Evolutionary conservation across 2,888 invertebrate genomes (phyloP).

Genomic region (Ectemnius lituratus): DNA sequence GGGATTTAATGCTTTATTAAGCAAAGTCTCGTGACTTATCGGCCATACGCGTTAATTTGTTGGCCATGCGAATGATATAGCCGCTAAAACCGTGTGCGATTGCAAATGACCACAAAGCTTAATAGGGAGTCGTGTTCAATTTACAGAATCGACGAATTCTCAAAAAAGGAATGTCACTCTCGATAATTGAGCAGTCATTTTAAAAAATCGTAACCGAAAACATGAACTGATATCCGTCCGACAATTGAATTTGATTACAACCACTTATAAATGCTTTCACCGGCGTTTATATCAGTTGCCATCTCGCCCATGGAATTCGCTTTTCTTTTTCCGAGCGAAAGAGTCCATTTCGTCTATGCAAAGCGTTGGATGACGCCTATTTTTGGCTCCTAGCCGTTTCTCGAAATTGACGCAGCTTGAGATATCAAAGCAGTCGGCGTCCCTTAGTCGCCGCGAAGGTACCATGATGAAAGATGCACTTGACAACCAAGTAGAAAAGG

Average conservation of each 20-base stretch:
- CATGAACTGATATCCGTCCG: not conserved
- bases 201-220: not conserved
- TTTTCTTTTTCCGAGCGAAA: no score
- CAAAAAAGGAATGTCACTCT: no score
- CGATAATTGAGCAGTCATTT: no score
- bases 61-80: slow-evolving; percentile 14
- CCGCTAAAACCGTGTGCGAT: no score
- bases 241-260: not conserved
- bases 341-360: no score
- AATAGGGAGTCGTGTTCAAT: no score
- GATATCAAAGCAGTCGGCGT: slow-evolving; percentile 5
- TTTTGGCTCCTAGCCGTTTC: no score
- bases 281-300: not conserved
- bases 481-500: slow-evolving; percentile 27
- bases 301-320: no score
- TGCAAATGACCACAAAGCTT: no score
- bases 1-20: slow-evolving; percentile 18
- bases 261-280: not conserved
- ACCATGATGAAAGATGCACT: slow-evolving; percentile 6
- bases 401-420: no score
- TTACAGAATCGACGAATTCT: no score
- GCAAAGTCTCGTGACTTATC: slow-evolving; percentile 4
- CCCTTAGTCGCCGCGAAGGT: slow-evolving; percentile 7
- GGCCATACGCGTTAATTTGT: slow-evolving; percentile 17
- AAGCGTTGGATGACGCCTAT: no score